Base-by-base conservation (phyloP, 2,113 vertebrate species). In the Hoplias malabaricus region DNA sequence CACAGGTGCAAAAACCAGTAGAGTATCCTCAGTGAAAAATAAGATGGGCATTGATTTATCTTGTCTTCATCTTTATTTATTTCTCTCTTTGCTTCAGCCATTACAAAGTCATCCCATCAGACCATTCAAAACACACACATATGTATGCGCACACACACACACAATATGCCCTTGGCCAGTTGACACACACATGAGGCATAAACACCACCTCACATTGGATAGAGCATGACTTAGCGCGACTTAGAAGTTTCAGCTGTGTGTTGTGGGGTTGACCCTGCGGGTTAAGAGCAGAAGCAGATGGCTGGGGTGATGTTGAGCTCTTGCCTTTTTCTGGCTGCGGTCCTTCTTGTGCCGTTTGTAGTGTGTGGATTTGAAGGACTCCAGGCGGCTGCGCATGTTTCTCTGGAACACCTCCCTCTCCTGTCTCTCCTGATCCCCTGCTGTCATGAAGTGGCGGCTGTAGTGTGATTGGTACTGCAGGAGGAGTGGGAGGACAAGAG, bases 361-460 rank as follows among this genome's bases (percentile, higher is more conserved):
- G 79, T 94, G 92, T 56, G 92, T 96, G 82, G 96, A 96, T 73
- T 98, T 98, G 83, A 96, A 98, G 34, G 95, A 96, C 86, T 98
- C 97, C 82, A 98, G 93, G 9, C 97, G 93, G 75, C 93, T 93
- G 90, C 91, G 97, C 97, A 98, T 98, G 91, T 98, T 98, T 89
- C 97, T 95, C 88, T 97, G 95, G 86, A 98, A 98, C 82, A 98
- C 92, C 87, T 98, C 97, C 53, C 96, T 93, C 78, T 98, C 96
- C 90, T 98, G 97, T 8, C 96, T 93, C 83, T 96, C 95, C 88
- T 96, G 93, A 21, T 94, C 95, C 11, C 95, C 94, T 84, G 93
- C 91, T 38, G 93, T 90, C 93, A 98, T 96, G 91, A 98, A 98
- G 92, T 98, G 97, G 42, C 96, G 95, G 86, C 97, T 96, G 88